Evolutionary conservation across 2,113 vertebrate genomes (phyloP), one percentile per base, ranked within the genome.

Genomic region (Brachypodius melanocephalos): DNA sequence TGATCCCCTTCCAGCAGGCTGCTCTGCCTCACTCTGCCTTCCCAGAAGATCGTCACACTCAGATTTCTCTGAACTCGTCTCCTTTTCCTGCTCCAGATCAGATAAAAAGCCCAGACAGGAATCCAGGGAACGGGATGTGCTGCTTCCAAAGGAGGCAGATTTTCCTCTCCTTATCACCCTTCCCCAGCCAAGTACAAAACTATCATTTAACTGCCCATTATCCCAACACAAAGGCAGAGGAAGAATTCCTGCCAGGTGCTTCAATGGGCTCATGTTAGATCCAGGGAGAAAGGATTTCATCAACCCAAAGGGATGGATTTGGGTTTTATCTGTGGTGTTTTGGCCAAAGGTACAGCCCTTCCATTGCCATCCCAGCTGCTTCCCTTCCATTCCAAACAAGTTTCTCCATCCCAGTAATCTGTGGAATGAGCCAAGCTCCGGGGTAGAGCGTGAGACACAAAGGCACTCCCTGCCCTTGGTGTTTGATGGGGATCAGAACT

Each of bases 191-290:
- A 71, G 22, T 7, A 45, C 80, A 59, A 48, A 78, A 12, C 51
- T 5, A 2, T 6, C 75, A 22, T 24, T 25, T 58, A n/a, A 45
- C 54, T 51, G 38, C 79, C 51, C 46, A 0, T 58, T 38, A 14
- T 36, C 55, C 75, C 90, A 65, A 0, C 3, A 43, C 51, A 52
- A 63, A 83, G 21, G 10, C 75, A 34, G 65, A 36, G 79, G 22
- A 26, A 19, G 36, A 24, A 76, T 36, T 24, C 7, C 75, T 65
- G 63, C 4, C 93, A 32, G 58, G 58, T 34, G 69, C 34, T 84
- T 55, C 82, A 32, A 0, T 0, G 31, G 43, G 62, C 42, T 67
- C 13, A 0, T 0, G 9, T 11, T 10, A 19, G 57, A 21, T 9
- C 6, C 63, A 49, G 40, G 48, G 25, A 42, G 48, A 31, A 65